Evolutionary conservation across 2,797 vertebrate genomes (phyloP), one percentile per base, ranked within the genome.

Genomic region (Characodon lateralis): DNA sequence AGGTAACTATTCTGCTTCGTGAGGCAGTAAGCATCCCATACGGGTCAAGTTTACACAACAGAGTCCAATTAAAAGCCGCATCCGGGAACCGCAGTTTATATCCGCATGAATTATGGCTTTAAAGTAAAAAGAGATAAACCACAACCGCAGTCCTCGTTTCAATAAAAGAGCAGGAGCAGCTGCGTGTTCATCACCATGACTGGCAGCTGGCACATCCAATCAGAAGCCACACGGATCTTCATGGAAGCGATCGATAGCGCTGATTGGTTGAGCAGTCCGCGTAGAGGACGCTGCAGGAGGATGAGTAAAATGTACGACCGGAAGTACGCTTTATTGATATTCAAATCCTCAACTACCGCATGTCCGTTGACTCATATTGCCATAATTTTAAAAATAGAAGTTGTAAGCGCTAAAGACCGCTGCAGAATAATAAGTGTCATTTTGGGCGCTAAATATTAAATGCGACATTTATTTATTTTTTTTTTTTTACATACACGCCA

Each of bases 171-270:
- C 71, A 55, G 73, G 63, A 35, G 74, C 73, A 83, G 74, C 61
- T 48, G 14, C n/a, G n/a, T 73, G 63, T 65, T 83, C 85, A 59
- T 88, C 76, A 78, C 1, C 16, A 9, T 91, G 89, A 95, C 4
- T 81, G 94, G 90, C 89, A 77, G 61, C 0, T 16, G 0, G 0
- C 2, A 0, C n/a, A 78, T 50, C 94, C 92, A 95, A 95, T 94
- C 87, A 83, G 65, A 8, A 70, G 53, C 50, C 20, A 9, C 2
- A 2, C 6, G 77, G 56, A 3, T 6, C 16, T 6, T 1, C 22
- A 1, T 0, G 10, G 28, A 82, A 81, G 87, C 89, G 90, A 93
- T 88, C 73, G 68, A 48, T 56, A 59, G n/a, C 77, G 0, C 12
- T 71, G 79, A 79, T 90, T 83, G 80, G 79, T 43, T 83, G 78